Percentiles rank a stretch among this genome's conserved stretches.
Conservation (phyloP, 1,140 invertebrate genomes). For the Heliconius eleuchia region DNA sequence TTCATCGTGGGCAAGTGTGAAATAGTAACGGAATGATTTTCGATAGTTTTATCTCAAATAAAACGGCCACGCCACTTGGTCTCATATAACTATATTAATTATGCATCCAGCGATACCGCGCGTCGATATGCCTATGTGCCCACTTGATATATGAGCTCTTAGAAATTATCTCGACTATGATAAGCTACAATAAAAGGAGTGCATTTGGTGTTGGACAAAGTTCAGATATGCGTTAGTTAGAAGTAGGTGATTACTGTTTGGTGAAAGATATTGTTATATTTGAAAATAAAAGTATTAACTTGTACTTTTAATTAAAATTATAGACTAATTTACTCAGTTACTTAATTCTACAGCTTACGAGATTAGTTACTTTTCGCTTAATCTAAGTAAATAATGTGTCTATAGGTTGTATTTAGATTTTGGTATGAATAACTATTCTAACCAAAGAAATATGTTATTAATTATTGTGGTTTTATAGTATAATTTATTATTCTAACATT, state of each 20-base stretch:
- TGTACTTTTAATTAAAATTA: background rate
- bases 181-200: background rate
- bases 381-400: background rate
- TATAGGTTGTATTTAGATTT: too few species aligned
- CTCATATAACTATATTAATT: conserved; percentile 31
- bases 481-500: too few species aligned
- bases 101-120: conserved; percentile 24
- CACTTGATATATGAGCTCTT: conserved; percentile 23
- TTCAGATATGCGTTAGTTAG: background rate
- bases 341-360: too few species aligned
- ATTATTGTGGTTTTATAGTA: too few species aligned
- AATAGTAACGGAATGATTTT: conserved; percentile 56
- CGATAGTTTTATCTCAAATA: conserved; percentile 54
- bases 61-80: conserved; percentile 13
- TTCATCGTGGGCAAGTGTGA: conserved; percentile 52
- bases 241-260: background rate
- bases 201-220: background rate
- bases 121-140: conserved; percentile 24
- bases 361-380: background rate
- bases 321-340: background rate
- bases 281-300: too few species aligned
- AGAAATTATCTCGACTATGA: conserved; percentile 1
- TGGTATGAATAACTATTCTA: too few species aligned
- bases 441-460: too few species aligned
- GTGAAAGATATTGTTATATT: background rate